phyloP scores from a whole-genome alignment of 1,140 invertebrate genomes.

The Drosophila tsacasi region DNA sequence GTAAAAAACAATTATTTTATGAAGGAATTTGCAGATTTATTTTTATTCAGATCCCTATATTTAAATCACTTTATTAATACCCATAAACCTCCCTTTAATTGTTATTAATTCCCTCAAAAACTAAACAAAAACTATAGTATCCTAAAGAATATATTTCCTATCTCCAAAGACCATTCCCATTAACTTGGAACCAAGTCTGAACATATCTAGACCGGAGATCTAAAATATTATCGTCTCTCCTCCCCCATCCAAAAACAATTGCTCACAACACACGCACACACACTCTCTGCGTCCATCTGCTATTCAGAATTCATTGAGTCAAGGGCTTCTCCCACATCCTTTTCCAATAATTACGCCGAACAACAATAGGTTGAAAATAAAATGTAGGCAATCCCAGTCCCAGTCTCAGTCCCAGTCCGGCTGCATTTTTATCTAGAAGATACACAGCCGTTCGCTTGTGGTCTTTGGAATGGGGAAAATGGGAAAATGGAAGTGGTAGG shows the following conservation, averaged over 20 bases:
- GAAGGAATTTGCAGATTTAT: neutral
- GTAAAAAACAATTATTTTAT: neutral
- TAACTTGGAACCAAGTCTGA: conserved; percentile 10
- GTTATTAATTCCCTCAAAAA: neutral
- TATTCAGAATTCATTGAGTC: conserved; percentile 76
- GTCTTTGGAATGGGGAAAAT: conserved; percentile 36
- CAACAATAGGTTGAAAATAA: conserved; percentile 51
- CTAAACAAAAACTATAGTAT: neutral
- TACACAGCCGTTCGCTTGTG: conserved; percentile 69
- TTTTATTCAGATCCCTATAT: neutral
- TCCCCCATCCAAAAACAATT: conserved; percentile 22
- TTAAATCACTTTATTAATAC: neutral
- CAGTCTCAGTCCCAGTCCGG: conserved; percentile 16
- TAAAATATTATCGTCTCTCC: conserved; percentile 15
- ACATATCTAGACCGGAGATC: conserved; percentile 15
- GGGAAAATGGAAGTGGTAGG: conserved; percentile 33
- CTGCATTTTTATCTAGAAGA: conserved; percentile 75
- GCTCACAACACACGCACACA: conserved; percentile 12
- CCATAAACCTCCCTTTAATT: neutral
- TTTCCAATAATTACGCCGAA: conserved; percentile 73
- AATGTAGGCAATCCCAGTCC: conserved; percentile 66
- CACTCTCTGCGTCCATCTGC: conserved; percentile 1
- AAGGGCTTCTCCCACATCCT: conserved; percentile 81
- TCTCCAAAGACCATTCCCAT: conserved; percentile 16
- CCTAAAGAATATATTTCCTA: neutral